A percentile compares a stretch with the other conserved stretches of the same genome.
phyloP scores from a whole-genome alignment of 2,797 vertebrate species.

The Liparis tanakae region DNA sequence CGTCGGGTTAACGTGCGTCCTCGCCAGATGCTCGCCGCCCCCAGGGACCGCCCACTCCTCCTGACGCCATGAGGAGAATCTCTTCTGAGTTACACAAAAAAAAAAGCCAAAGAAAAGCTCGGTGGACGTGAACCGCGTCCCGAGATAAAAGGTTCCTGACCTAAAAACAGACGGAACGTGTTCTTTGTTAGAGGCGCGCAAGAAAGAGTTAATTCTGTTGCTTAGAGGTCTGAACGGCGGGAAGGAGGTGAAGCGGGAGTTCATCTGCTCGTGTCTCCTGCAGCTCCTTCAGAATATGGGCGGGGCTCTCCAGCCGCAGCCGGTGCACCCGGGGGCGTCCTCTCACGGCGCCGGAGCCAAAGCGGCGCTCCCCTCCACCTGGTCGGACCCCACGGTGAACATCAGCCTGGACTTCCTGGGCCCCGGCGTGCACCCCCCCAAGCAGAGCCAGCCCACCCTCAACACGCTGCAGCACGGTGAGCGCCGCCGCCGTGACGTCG shows the following conservation, averaged over 20 bases:
- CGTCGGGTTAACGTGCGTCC: constrained; percentile 67
- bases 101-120: constrained; percentile 74
- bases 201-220: no score
- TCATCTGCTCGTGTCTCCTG: constrained; percentile 23
- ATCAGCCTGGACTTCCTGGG: constrained; percentile 97
- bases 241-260: constrained; percentile 47
- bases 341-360: constrained; percentile 87
- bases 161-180: constrained; percentile 58
- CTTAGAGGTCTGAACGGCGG: constrained; percentile 62
- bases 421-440: constrained; percentile 93
- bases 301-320: constrained; percentile 86
- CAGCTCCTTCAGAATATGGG: constrained; percentile 88
- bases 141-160: constrained; percentile 76
- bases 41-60: constrained; percentile 74
- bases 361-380: constrained; percentile 90
- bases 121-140: constrained; percentile 65
- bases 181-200: no score
- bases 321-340: constrained; percentile 84
- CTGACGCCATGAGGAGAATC: constrained; percentile 75
- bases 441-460: constrained; percentile 92
- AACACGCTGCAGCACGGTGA: constrained; percentile 96
- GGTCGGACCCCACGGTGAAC: constrained; percentile 96
- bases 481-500: no score
- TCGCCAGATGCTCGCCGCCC: constrained; percentile 73
- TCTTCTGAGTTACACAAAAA: constrained; percentile 76